These are phyloP conservation scores for Mnemiopsis leidyi DNA, from an alignment of 37 sponge, comb jelly and placozoan genomes.

Conservation along the genomic window DNA sequence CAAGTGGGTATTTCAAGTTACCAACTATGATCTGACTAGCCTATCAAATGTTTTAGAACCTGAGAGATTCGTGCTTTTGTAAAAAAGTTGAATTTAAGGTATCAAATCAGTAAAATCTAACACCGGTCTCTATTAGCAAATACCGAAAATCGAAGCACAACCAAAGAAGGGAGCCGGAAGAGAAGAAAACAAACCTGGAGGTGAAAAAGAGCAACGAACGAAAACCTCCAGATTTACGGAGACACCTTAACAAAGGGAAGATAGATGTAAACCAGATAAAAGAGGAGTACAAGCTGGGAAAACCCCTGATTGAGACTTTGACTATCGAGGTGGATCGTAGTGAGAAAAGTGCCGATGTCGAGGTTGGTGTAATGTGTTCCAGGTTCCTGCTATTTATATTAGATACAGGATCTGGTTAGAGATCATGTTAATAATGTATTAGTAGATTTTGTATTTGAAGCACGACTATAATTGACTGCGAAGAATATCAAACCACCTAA, in stretches of 20 bases:
- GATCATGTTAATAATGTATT: no score
- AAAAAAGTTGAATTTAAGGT: no score
- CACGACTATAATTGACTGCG: no score
- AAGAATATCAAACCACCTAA: no score
- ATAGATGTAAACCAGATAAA: constrained; percentile 63
- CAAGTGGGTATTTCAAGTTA: background rate
- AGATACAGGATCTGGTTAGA: no score
- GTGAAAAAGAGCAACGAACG: background rate
- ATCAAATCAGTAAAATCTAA: no score
- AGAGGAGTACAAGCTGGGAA: constrained; percentile 57
- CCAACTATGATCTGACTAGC: no score
- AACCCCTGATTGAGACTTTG: constrained; percentile 47
- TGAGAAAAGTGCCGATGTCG: background rate
- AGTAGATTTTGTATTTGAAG: no score
- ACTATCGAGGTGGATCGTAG: constrained; percentile 61
- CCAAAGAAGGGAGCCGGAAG: background rate
- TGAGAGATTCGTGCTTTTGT: no score
- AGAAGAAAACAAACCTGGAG: constrained; percentile 38
- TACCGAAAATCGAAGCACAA: constrained; percentile 33
- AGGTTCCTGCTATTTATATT: no score
- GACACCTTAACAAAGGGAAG: constrained; percentile 48
- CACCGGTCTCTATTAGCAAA: no score
- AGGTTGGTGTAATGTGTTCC: background rate
- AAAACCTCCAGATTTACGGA: constrained; percentile 1
- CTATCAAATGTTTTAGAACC: background rate